Conservation (phyloP, 2,113 vertebrate genomes). For the Syngnathoides biaculeatus region DNA sequence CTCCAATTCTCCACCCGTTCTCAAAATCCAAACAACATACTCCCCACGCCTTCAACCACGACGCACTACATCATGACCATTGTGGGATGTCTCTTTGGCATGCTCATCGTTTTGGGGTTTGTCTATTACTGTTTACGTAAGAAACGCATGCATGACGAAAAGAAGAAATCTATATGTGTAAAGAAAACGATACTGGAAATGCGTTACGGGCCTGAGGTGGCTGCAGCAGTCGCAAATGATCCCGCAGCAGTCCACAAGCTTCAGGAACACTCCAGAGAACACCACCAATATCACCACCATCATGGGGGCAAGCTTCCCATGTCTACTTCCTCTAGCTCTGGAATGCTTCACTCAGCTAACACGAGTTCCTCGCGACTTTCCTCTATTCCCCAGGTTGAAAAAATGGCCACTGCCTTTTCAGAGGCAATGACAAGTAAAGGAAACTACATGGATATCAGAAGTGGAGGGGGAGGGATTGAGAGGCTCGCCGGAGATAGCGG, state of each 20-base stretch:
- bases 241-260: slow-evolving; percentile 88
- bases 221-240: slow-evolving; percentile 77
- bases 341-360: slow-evolving; percentile 75
- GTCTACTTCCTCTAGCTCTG: slow-evolving; percentile 79
- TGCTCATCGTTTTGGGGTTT: slow-evolving; percentile 91
- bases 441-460: slow-evolving; percentile 94
- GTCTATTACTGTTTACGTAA: slow-evolving; percentile 95
- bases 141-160: slow-evolving; percentile 89
- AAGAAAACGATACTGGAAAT: slow-evolving; percentile 98
- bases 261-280: slow-evolving; percentile 86
- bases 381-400: slow-evolving; percentile 94
- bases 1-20: slow-evolving; percentile 86
- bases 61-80: slow-evolving; percentile 99
- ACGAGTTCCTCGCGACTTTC: slow-evolving; percentile 84
- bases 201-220: slow-evolving; percentile 93
- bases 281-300: slow-evolving; percentile 77
- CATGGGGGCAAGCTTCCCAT: slow-evolving; percentile 81
- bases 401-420: slow-evolving; percentile 81
- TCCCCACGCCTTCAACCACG: slow-evolving; percentile 88
- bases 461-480: slow-evolving; percentile 69
- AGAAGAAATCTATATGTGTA: slow-evolving; percentile 92
- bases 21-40: slow-evolving; percentile 76
- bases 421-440: slow-evolving; percentile 89
- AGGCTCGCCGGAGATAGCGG: slow-evolving; percentile 63
- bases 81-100: slow-evolving; percentile 94